These are phyloP conservation scores for Noctua janthe DNA, from an alignment of 2,888 invertebrate species.

Conservation along the genomic window DNA sequence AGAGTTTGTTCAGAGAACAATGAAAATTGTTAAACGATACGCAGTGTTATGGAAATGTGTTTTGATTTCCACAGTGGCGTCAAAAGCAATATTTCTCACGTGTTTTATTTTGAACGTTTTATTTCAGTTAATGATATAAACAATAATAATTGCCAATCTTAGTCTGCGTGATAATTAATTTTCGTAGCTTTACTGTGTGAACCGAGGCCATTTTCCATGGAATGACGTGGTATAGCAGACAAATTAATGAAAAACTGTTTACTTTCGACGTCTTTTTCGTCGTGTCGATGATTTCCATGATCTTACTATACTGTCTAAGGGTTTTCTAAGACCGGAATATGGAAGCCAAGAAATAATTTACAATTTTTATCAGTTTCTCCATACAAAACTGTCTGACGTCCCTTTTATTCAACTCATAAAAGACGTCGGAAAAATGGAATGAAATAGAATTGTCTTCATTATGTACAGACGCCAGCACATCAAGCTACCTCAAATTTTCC, in stretches of 20 bases:
- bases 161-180: neutral
- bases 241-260: neutral
- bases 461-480: no score
- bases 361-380: neutral
- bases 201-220: neutral
- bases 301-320: neutral
- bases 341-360: neutral
- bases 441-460: neutral
- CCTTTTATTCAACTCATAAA: neutral
- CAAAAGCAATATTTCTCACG: slow-evolving; percentile 17
- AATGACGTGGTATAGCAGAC: neutral
- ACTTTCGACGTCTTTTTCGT: neutral
- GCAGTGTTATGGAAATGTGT: slow-evolving; percentile 5
- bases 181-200: slow-evolving; percentile 7
- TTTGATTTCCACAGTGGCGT: slow-evolving; percentile 13
- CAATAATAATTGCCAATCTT: neutral
- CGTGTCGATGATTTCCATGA: neutral
- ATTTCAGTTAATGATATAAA: neutral
- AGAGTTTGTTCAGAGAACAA: slow-evolving; percentile 19
- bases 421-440: neutral
- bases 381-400: neutral
- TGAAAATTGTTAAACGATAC: slow-evolving; percentile 10
- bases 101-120: slow-evolving; percentile 22
- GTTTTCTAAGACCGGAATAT: neutral
- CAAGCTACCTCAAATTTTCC: no score